Evolutionary conservation across 2,888 invertebrate species (phyloP), one percentile per base, ranked within the genome.

Genomic region (Phlogophora meticulosa): DNA sequence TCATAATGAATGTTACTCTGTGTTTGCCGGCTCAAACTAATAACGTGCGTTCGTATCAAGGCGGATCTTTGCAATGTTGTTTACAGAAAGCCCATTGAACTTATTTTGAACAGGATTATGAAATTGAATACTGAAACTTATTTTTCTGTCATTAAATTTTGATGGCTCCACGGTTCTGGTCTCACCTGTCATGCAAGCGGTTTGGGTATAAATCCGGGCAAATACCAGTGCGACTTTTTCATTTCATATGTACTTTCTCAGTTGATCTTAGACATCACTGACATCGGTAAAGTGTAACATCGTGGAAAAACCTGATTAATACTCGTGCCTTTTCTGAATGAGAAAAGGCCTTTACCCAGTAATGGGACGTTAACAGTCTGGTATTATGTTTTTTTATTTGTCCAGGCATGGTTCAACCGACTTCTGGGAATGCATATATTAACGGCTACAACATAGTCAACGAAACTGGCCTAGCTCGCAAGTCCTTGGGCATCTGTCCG

Each of bases 401-500:
- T 78, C 24, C 74, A 96, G 96, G 97, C 55, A 97, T 97, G 96
- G 96, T 97, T 45, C 96, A 97, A 1, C 97, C 97, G 0, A 96
- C 97, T 0, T 96, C 96, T 13, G 98, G 98, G 0, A 96, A 97
- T 13, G 98, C 98, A 0, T 93, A 96, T 3, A 96, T 98, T 63
- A 97, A 97, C 88, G 98, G 97, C 5, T 96, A 96, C 87, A 97
- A 97, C 87, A 97, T 98, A 75, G 95, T 97, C 32, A 96, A 94
- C 0, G 96, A 98, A 81, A 97, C 98, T 60, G 93, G 95, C 20
- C 95, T 94, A 11, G 97, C 98, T 0, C 96, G 98, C n/a, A 95
- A 96, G 76, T 97, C 97, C 40, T 92, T 98, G 42, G 98, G 98
- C 1, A 96, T 98, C 32, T 98, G 98, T 92, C 98, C 98, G 0